Base-by-base conservation (phyloP, 2,113 vertebrate species). In the Gobius niger region DNA sequence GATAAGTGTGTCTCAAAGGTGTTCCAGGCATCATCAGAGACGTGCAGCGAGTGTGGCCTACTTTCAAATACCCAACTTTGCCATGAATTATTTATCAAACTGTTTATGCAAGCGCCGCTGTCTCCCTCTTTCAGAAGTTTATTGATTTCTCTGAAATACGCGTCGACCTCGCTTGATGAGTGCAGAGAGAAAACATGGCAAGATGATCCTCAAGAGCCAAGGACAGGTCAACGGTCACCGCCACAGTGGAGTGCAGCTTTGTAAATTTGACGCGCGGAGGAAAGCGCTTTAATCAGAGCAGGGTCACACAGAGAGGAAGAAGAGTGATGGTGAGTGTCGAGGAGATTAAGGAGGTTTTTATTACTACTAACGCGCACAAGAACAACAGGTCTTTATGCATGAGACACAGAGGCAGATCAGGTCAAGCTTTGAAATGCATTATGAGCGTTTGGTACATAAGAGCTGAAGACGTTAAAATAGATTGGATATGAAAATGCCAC, bases 31-130 rank as follows among this genome's bases (percentile, higher is more conserved):
- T 63, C 72, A 53, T 87, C 82, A 84, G 81, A 86, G 85, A 85
- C 69, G 50, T 56, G 72, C 71, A 82, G 82, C 12, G 65, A 86
- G 67, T 51, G 74, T 89, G 88, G 79, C 89, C 89, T 90, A 89
- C 75, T 85, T 91, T 89, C 70, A 71, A 72, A 75, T 16, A 70
- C 69, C 83, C 80, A 63, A 73, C 82, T 81, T 60, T 67, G 19
- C 65, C 7, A 89, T 90, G 89, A 89, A 90, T 90, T 82, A 90
- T 90, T 84, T 76, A 90, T 81, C 65, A 75, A 82, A 83, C 78
- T 88, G 82, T 90, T 91, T 91, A 88, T 87, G 85, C 85, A 86
- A 88, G 77, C 62, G 72, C 66, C 72, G 82, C 81, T 75, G 78
- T 86, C 77, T 75, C 83, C 71, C 85, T 85, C 73, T 81, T 82